A percentile compares a stretch with the other conserved stretches of the same genome.
These are phyloP conservation scores for Arbacia lixula DNA, from an alignment of 53 echinoderm and acorn worm genomes.

Conservation along the genomic window DNA sequence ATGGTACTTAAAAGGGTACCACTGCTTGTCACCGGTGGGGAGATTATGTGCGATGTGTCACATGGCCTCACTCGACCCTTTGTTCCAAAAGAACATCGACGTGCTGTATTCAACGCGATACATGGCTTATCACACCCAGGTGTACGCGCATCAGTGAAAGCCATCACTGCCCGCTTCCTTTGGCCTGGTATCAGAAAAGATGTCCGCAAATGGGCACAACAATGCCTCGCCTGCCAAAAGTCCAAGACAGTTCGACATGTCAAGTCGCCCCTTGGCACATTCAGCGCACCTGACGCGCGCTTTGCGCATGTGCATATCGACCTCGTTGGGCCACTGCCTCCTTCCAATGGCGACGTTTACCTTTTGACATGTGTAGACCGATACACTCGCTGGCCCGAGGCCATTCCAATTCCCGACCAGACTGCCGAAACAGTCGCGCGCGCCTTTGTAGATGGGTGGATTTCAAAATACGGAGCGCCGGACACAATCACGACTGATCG, in stretches of 20 bases:
- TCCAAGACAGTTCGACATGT: conserved; percentile 63
- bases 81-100: conserved; percentile 23
- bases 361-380: no score
- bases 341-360: no score
- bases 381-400: no score
- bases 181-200: conserved; percentile 63
- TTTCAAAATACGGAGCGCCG: conserved; percentile 58
- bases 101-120: conserved; percentile 55
- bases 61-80: no score
- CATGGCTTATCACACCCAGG: no score
- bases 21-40: neutral
- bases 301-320: conserved; percentile 72
- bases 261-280: conserved; percentile 52
- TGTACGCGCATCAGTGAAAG: no score
- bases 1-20: conserved; percentile 12
- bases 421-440: conserved; percentile 68
- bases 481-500: conserved; percentile 62
- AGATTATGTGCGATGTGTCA: no score
- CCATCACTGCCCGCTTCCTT: no score
- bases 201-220: conserved; percentile 65
- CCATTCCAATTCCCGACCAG: conserved; percentile 65
- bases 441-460: conserved; percentile 59
- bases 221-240: conserved; percentile 62
- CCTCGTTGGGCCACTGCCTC: no score
- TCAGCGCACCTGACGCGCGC: conserved; percentile 49